These are phyloP conservation scores for Catamblyrhynchus diadema DNA, from an alignment of 2,797 vertebrate species.

Conservation along the genomic window DNA sequence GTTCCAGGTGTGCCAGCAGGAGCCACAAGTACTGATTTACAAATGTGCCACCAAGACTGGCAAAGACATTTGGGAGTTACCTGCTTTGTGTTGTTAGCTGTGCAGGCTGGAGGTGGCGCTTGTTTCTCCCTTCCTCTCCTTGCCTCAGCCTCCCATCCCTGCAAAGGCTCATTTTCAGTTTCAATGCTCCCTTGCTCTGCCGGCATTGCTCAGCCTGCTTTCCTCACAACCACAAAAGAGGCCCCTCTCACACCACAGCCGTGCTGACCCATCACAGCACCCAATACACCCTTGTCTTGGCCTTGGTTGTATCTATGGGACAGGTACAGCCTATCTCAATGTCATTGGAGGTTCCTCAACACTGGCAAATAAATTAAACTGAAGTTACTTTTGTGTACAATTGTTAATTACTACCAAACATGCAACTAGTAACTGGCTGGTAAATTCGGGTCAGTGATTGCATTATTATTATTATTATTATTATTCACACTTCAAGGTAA, in stretches of 20 bases:
- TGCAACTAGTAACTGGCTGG: not conserved
- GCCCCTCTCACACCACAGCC: not conserved
- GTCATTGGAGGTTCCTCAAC: not conserved
- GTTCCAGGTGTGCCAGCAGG: not conserved
- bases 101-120: not conserved
- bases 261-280: not conserved
- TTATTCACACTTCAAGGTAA: not conserved
- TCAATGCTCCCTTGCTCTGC: not conserved
- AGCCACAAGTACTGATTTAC: not conserved
- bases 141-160: not conserved
- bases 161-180: not conserved
- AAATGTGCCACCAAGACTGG: not conserved
- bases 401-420: not conserved
- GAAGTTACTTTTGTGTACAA: not conserved
- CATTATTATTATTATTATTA: not conserved
- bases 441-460: not conserved
- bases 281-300: not conserved
- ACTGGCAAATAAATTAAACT: not conserved
- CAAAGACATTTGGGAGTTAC: not conserved
- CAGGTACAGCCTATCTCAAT: not conserved
- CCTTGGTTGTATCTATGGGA: accelerated
- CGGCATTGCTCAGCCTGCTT: not conserved
- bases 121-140: not conserved
- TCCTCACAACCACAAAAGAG: not conserved
- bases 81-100: not conserved